Evolutionary conservation across 2,797 vertebrate species (phyloP), one percentile per base, ranked within the genome.

Genomic region (Alca torda): DNA sequence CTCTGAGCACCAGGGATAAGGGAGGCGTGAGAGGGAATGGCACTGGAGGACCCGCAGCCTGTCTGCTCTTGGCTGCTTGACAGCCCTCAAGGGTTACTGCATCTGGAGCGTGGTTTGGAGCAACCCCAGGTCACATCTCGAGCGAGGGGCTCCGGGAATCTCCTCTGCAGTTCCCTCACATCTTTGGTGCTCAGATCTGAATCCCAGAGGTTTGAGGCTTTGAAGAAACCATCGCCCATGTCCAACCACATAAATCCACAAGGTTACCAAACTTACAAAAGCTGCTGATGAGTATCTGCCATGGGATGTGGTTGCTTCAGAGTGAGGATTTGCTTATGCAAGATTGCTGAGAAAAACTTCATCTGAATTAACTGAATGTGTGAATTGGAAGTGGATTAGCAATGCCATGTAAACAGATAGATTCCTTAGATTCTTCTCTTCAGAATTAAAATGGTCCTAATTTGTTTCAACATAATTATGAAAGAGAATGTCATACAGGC

Each of bases 381-480:
- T 80, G 86, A 84, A 76, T 53, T 63, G 41, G 70, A 87, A 87
- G 64, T 83, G 75, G 72, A 91, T 97, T 96, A 94, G 65, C 39
- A 70, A 17, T 74, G 68, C 41, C 26, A 11, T 28, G 37, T 60
- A 80, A 93, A 57, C 4, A 41, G 60, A 57, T 68, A 39, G 74
- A 61, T 91, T 87, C 75, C 57, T 77, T 87, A 39, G 64, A 72
- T 76, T 94, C 48, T 82, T 79, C 51, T 90, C 26, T 68, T 89
- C 53, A 76, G 78, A 91, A 90, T 80, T 74, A 80, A 94, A 96
- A 74, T 63, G 13, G 57, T 61, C 41, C 45, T 89, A 68, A 89
- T 93, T 93, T 93, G 41, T 91, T 92, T 91, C 75, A 57, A 57
- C 16, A 9, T 80, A 87, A 91, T 95, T 94, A 39, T 80, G 87